Percentiles rank a stretch among this genome's conserved stretches.
Evolutionary conservation across 2,888 invertebrate species (phyloP).

Genomic region (Aporophyla nigra): DNA sequence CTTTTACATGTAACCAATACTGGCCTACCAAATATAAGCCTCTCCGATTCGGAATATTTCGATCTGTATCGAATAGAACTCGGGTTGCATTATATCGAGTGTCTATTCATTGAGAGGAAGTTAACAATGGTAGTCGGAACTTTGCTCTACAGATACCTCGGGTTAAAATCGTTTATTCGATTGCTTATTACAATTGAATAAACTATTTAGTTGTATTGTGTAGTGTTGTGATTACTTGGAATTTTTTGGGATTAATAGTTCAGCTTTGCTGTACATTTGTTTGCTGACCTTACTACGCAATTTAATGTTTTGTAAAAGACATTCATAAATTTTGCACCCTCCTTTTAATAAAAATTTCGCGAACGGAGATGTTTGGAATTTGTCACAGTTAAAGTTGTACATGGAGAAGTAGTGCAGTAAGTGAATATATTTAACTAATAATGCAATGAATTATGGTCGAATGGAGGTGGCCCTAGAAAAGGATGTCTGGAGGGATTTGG

Average conservation of each 20-base stretch:
- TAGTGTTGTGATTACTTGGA: background rate
- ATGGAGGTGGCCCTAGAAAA: no score
- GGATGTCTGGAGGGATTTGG: no score
- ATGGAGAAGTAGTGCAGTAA: no score
- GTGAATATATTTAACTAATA: no score
- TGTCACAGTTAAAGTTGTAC: no score
- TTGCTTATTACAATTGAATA: background rate
- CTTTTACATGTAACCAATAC: background rate
- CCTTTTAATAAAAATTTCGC: no score
- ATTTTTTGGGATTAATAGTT: background rate
- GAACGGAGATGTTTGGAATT: no score
- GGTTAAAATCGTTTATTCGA: background rate
- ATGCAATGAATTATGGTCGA: no score
- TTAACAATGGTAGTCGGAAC: background rate
- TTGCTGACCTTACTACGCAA: background rate
- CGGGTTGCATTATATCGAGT: background rate
- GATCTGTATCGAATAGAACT: background rate
- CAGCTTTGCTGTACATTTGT: background rate
- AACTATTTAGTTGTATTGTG: constrained; percentile 15
- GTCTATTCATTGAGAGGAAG: background rate
- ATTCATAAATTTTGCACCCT: no score
- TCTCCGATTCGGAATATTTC: background rate
- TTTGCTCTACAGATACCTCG: background rate
- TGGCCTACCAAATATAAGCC: background rate
- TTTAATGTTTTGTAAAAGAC: background rate